These are phyloP conservation scores for Xiphophorus maculatus DNA, from an alignment of 2,113 vertebrate species.

Conservation along the genomic window DNA sequence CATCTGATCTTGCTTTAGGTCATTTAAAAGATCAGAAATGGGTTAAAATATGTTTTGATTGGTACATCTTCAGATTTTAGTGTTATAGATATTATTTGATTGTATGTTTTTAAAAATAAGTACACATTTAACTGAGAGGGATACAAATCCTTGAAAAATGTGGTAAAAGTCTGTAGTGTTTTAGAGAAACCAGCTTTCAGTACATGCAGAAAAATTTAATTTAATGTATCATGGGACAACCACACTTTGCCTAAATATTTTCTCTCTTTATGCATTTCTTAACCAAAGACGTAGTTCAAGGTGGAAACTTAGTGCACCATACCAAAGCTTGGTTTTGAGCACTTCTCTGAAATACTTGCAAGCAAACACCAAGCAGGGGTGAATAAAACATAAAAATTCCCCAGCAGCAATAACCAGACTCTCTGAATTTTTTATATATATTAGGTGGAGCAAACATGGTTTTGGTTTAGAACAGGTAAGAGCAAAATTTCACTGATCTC, in stretches of 20 bases:
- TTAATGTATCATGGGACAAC: background rate
- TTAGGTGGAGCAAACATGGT: constrained; percentile 17
- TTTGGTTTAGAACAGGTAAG: background rate
- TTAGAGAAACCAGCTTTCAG: background rate
- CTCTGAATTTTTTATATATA: background rate
- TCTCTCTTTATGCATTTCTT: background rate
- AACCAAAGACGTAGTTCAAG: background rate
- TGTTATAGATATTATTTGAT: too few species aligned
- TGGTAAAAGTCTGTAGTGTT: background rate
- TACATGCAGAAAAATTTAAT: background rate
- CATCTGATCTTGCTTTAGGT: too few species aligned
- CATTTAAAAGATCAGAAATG: too few species aligned
- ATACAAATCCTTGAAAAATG: too few species aligned
- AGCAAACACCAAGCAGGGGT: constrained; percentile 21
- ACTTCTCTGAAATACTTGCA: constrained; percentile 6
- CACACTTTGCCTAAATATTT: background rate
- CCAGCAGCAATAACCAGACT: constrained; percentile 14
- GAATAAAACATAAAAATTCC: constrained; percentile 56
- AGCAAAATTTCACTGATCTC: constrained; percentile 6
- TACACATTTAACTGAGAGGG: too few species aligned
- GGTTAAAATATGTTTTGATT: too few species aligned
- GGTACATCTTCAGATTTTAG: too few species aligned
- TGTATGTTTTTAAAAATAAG: too few species aligned
- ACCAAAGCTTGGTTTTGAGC: background rate
- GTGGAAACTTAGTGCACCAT: background rate